Evolutionary conservation across 2,888 invertebrate genomes (phyloP).

Genomic region (Hylaea fasciaria): DNA sequence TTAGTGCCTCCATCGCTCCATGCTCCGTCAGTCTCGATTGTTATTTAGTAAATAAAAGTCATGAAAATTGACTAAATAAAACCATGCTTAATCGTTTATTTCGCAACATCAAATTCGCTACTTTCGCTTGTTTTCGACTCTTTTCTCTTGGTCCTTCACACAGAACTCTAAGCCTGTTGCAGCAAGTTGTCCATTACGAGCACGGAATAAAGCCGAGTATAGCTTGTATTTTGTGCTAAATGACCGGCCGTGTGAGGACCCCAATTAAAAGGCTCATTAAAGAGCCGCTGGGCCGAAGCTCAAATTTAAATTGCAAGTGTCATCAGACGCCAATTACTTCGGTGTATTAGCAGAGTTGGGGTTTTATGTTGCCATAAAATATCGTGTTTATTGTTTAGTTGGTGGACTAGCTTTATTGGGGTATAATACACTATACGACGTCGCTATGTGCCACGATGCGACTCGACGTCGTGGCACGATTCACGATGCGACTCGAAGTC

Average conservation of each 20-base stretch:
- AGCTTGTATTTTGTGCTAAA: slow-evolving; percentile 46
- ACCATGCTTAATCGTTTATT: too few species aligned
- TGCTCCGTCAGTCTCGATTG: too few species aligned
- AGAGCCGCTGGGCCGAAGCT: slow-evolving; percentile 50
- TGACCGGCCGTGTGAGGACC: slow-evolving; percentile 52
- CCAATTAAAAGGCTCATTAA: slow-evolving; percentile 68
- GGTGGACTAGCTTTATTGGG: neutral
- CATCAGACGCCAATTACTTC: slow-evolving; percentile 52
- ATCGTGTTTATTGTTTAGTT: neutral
- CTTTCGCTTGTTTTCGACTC: too few species aligned
- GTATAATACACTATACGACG: too few species aligned
- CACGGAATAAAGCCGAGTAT: slow-evolving; percentile 45
- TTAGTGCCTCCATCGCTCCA: too few species aligned
- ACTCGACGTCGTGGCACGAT: too few species aligned
- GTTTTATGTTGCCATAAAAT: too few species aligned
- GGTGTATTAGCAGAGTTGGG: slow-evolving; percentile 34
- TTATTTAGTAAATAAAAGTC: too few species aligned
- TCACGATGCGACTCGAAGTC: too few species aligned
- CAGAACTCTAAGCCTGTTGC: slow-evolving; percentile 16
- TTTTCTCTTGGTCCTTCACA: slow-evolving; percentile 16
- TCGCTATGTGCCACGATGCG: too few species aligned
- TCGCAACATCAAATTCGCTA: too few species aligned
- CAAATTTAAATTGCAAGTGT: slow-evolving; percentile 56
- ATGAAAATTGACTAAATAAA: too few species aligned
- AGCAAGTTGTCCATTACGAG: slow-evolving; percentile 34